Base-by-base conservation (phyloP, 2,113 vertebrate genomes). In the Elgaria multicarinata region DNA sequence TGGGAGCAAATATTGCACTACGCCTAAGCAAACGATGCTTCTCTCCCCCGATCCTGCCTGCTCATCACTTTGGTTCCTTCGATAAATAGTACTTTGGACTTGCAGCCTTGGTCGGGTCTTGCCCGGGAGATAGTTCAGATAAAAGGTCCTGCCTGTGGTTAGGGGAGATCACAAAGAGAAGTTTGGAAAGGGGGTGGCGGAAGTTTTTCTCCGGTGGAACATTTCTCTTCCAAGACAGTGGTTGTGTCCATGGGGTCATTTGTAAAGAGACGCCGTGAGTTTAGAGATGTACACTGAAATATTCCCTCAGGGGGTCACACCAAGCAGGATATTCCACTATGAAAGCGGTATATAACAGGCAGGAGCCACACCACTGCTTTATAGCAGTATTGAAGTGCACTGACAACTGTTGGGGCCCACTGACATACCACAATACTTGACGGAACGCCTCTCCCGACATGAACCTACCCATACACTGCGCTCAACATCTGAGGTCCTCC, bases 31-130 rank as follows among this genome's bases (percentile, higher is more conserved):
- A 78, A 84, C 39, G 36, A 39, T n/a, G 79, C 80, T 91, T 62
- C 3, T n/a, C 53, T 44, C 12, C 36, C 24, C 44, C 13, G 22
- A 3, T 36, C 4, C 42, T 53, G 89, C 1, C 33, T 24, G 20
- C 55, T 84, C 36, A 62, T 55, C 46, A 50, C 0, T 53, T 53
- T 44, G 84, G 39, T 8, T 14, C 10, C 50, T 78, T 78, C 5
- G 72, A 36, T 24, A 78, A 87, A 91, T 7, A 87, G 3, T 26
- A 46, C 80, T 91, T 91, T 91, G 90, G 74, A 91, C 90, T 24
- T 2, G 0, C 13, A 42, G 55, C 3, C 53, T 58, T 14, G 13
- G 26, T 10, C 12, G 22, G 9, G 69, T 20, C 28, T 24, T n/a
- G 46, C 44, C 3, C 50, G 16, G 39, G 31, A 14, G 46, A 6